Conservation (phyloP, 2,113 vertebrate species). For the Passerina amoena region DNA sequence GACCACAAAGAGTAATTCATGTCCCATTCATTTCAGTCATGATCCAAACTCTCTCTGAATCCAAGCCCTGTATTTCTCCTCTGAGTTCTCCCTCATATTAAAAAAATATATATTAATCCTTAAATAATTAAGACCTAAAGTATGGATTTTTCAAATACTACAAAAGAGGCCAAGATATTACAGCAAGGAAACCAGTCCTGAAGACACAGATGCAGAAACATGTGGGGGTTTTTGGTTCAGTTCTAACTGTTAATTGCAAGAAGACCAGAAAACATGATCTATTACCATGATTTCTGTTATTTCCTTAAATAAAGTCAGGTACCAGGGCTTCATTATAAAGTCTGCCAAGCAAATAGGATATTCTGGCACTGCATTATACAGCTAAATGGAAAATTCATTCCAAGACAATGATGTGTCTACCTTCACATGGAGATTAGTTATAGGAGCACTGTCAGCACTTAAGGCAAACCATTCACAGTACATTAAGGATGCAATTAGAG, state of each 20-base stretch:
- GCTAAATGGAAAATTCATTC: conserved; percentile 57
- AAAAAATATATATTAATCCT: neutral
- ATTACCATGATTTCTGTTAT: neutral
- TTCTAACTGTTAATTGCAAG: neutral
- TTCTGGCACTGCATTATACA: conserved; percentile 5
- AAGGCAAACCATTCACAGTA: conserved; percentile 64
- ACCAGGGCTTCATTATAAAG: conserved; percentile 2
- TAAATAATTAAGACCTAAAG: neutral
- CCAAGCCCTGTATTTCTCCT: neutral
- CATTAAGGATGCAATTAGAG: conserved; percentile 67
- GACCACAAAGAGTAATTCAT: neutral
- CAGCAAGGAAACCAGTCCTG: neutral
- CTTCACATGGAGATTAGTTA: conserved; percentile 61
- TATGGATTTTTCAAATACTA: neutral
- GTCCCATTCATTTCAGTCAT: neutral
- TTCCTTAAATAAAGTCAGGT: neutral
- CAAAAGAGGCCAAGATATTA: neutral
- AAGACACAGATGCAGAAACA: neutral
- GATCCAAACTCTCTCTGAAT: neutral
- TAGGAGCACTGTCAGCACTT: conserved; percentile 68
- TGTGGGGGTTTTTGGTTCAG: rapidly evolving
- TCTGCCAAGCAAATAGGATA: conserved; percentile 28
- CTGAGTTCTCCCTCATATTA: neutral
- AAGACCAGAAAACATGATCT: neutral
- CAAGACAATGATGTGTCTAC: conserved; percentile 56